A percentile compares a stretch with the other conserved stretches of the same genome.
These are phyloP conservation scores for Geophilus truncorum DNA, from an alignment of 2,888 invertebrate genomes.

Conservation along the genomic window DNA sequence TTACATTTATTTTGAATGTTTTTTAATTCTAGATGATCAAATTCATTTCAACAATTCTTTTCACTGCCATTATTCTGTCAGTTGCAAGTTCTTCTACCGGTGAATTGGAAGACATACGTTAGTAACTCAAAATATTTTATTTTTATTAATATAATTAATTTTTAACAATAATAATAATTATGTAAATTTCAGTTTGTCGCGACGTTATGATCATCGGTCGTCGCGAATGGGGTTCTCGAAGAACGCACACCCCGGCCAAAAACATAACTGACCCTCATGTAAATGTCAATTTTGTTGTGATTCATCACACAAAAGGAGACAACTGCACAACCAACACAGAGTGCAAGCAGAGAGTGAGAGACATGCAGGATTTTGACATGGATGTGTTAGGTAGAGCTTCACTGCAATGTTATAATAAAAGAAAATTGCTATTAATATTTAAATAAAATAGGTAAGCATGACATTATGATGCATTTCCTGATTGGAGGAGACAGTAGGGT, in stretches of 20 bases:
- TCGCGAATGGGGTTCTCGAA: neutral
- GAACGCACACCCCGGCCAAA: neutral
- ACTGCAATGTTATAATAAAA: too few species aligned
- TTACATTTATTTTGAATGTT: too few species aligned
- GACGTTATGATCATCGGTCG: neutral
- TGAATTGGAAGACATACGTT: neutral
- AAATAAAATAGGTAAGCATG: neutral
- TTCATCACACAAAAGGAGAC: neutral
- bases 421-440: too few species aligned
- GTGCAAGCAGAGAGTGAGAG: neutral
- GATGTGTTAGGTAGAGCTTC: neutral
- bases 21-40: neutral
- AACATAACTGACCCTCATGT: neutral
- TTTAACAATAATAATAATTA: neutral
- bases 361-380: neutral
- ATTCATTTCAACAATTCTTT: neutral
- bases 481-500: neutral
- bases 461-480: neutral
- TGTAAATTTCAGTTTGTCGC: neutral
- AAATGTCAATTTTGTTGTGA: neutral
- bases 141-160: too few species aligned
- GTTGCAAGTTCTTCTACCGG: neutral
- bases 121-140: too few species aligned
- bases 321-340: neutral
- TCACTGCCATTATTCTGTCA: neutral